phyloP scores from a whole-genome alignment of 2,888 invertebrate genomes.

The Troides aeacus region DNA sequence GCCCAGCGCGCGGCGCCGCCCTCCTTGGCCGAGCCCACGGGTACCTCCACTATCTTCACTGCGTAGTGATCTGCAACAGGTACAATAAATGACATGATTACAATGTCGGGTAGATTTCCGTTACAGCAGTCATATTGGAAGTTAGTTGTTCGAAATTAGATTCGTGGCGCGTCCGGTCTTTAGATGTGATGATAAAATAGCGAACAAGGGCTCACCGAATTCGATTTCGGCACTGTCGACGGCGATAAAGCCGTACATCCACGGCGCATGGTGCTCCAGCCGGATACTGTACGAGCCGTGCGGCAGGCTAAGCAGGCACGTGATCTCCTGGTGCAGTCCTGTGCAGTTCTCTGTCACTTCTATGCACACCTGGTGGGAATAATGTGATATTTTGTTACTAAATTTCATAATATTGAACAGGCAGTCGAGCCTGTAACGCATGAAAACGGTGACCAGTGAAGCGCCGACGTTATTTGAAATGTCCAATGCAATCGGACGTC shows the following conservation, averaged over 20 bases:
- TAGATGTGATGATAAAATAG: background rate
- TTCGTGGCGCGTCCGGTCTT: no score
- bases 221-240: constrained; percentile 12
- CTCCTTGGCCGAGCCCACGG: background rate
- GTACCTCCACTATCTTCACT: background rate
- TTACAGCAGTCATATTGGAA: no score
- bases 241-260: constrained; percentile 39
- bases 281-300: constrained; percentile 30
- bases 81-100: no score
- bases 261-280: constrained; percentile 46
- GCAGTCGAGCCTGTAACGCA: no score
- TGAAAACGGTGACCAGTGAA: no score
- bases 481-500: no score
- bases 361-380: constrained; percentile 1
- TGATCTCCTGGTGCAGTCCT: constrained; percentile 17
- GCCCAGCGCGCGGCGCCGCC: background rate
- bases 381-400: no score
- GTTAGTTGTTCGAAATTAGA: no score
- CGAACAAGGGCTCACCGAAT: constrained; percentile 41
- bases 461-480: no score
- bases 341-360: constrained; percentile 28
- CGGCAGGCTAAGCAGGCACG: constrained; percentile 23
- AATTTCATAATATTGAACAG: no score
- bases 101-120: no score
- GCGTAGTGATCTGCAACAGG: constrained; percentile 5